Conservation (phyloP, 2,888 invertebrate species). For the Conus canariensis region DNA sequence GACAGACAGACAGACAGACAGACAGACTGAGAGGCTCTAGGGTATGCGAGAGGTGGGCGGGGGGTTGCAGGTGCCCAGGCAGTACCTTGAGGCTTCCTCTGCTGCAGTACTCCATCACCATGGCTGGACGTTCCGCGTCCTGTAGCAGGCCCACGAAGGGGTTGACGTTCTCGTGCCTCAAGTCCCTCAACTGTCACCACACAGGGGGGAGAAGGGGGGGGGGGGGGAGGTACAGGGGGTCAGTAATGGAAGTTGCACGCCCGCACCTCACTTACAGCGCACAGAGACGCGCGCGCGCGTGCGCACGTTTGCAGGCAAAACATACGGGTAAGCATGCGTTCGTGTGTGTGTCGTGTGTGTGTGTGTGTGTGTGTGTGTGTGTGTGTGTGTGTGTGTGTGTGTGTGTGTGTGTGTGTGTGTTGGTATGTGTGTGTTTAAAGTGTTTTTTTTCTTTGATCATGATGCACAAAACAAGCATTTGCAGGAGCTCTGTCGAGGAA, state of each 20-base stretch:
- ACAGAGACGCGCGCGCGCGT: neutral
- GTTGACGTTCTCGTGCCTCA: conserved; percentile 94
- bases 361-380: conserved; percentile 18
- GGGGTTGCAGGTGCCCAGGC: too few relatives aligned
- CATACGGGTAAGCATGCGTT: neutral
- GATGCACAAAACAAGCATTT: too few relatives aligned
- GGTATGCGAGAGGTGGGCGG: too few relatives aligned
- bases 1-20: neutral
- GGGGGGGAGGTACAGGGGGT: neutral
- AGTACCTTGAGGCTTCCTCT: conserved; percentile 85
- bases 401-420: neutral
- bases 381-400: conserved; percentile 18
- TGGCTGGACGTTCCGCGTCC: conserved; percentile 82
- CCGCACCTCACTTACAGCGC: neutral
- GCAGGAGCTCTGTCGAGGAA: too few relatives aligned
- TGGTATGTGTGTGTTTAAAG: neutral
- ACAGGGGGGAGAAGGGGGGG: neutral
- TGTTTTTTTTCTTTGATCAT: too few relatives aligned
- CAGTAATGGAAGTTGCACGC: neutral
- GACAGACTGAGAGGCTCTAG: neutral
- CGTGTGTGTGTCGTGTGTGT: conserved; percentile 13
- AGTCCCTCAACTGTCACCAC: conserved; percentile 86
- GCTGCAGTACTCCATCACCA: conserved; percentile 91
- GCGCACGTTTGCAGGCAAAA: neutral
- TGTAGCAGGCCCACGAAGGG: conserved; percentile 92